Conservation (phyloP, 2,797 vertebrate species). For the Lithobates sylvaticus region DNA sequence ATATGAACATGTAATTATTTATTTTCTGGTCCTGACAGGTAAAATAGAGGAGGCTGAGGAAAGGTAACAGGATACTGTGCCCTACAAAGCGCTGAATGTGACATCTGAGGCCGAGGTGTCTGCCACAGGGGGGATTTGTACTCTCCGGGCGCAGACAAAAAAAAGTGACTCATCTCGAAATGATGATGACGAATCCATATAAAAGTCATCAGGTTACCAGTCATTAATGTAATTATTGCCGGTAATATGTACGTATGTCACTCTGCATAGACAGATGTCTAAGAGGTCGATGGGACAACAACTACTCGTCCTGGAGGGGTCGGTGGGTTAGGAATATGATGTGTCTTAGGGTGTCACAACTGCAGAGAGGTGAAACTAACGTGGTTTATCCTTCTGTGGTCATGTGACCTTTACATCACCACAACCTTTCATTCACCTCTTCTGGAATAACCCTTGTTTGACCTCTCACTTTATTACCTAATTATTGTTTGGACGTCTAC, state of each 20-base stretch:
- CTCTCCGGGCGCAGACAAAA: neutral
- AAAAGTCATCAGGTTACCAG: neutral
- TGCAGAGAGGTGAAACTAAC: constrained; percentile 6
- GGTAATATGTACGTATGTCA: neutral
- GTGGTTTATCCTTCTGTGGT: constrained; percentile 9
- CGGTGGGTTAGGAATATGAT: neutral
- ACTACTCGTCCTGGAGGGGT: constrained; percentile 2
- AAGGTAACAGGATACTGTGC: no score
- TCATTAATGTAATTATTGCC: constrained; percentile 27
- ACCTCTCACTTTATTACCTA: neutral
- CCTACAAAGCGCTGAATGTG: no score
- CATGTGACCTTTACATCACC: constrained; percentile 11
- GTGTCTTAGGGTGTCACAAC: neutral
- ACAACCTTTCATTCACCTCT: constrained; percentile 29
- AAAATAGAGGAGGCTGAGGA: no score
- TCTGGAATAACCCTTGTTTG: neutral
- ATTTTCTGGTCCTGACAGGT: no score
- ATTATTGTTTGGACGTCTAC: neutral
- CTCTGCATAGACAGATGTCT: neutral
- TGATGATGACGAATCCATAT: neutral
- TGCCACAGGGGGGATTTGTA: no score
- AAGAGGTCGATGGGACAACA: constrained; percentile 25
- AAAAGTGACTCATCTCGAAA: neutral
- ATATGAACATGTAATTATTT: no score
- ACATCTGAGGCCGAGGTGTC: no score